Evolutionary conservation across 2,888 invertebrate species (phyloP), one percentile per base, ranked within the genome.

Genomic region (Cheilosia scutellata): DNA sequence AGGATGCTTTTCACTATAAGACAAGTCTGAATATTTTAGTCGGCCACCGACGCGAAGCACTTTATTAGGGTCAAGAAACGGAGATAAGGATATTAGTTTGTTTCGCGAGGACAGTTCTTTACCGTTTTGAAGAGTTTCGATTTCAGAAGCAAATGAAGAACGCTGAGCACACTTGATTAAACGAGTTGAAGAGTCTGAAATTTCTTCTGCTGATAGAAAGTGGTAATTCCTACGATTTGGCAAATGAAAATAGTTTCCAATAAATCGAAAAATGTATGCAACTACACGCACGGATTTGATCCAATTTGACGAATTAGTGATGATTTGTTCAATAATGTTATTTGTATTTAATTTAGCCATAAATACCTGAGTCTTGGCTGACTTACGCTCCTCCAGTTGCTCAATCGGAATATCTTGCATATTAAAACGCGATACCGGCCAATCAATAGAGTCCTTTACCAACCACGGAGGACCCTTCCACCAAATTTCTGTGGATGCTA

Each of bases 391-490:
- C 37, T 65, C 57, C 27, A 75, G 31, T 42, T 62, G 29, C 13
- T 53, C 53, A 40, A 31, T 13, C 2, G 31, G n/a, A 33, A 72
- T n/a, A 13, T 5, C 9, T 27, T 60, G 13, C 2, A 58, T 20
- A 2, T 13, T 20, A 27, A n/a, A 37, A 20, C 0, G 9, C n/a
- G 31, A 63, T 55, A 55, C 33, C n/a, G 72, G 71, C 60, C 60
- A 72, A 1, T 72, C 29, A 40, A 2, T 51, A 3, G 47, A 33
- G 27, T 11, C 33, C 40, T 40, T 51, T 11, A 27, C 16, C 0
- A 71, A 37, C 74, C 74, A 60, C 9, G 11, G 7, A 11, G 75
- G 65, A 33, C 63, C 75, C 7, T n/a, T 75, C 66, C 58, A 66
- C 76, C 76, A 66, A 0, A 76, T 51, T 3, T 66, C 60, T 27